Evolutionary conservation across 2,888 invertebrate species (phyloP).

Genomic region (Tipula unca): DNA sequence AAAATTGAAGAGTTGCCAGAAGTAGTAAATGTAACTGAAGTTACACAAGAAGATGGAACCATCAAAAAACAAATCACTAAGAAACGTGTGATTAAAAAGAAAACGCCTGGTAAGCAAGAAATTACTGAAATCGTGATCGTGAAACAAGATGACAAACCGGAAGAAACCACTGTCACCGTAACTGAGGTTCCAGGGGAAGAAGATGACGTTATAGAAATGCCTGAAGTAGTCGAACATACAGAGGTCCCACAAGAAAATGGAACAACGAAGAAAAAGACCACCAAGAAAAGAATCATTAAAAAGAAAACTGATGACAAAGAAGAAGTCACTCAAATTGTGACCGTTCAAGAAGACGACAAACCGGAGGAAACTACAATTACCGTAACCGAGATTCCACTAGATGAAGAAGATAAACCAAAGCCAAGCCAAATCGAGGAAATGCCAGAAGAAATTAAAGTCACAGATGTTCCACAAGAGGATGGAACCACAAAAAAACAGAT

Average conservation of each 20-base stretch:
- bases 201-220: too few species aligned
- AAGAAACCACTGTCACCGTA: conserved; percentile 32
- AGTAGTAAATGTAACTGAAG: conserved; percentile 32
- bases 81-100: conserved; percentile 35
- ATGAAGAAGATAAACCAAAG: conserved; percentile 32
- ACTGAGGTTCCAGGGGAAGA: conserved; percentile 25
- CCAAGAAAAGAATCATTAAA: conserved; percentile 35
- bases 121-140: conserved; percentile 39
- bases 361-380: conserved; percentile 31
- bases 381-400: conserved; percentile 32
- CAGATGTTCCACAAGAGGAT: conserved; percentile 28
- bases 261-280: conserved; percentile 31
- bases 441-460: too few species aligned
- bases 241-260: conserved; percentile 29
- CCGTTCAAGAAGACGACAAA: conserved; percentile 38
- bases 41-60: conserved; percentile 28
- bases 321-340: conserved; percentile 39
- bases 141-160: conserved; percentile 37
- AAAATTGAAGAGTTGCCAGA: conserved; percentile 26
- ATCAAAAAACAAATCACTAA: conserved; percentile 35
- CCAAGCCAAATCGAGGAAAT: too few species aligned
- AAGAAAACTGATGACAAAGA: conserved; percentile 36
- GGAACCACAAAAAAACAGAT: conserved; percentile 25
- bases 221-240: conserved; percentile 31
- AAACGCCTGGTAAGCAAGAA: conserved; percentile 37